phyloP scores from a whole-genome alignment of 2,888 invertebrate species.

The Eristalis intricaria region DNA sequence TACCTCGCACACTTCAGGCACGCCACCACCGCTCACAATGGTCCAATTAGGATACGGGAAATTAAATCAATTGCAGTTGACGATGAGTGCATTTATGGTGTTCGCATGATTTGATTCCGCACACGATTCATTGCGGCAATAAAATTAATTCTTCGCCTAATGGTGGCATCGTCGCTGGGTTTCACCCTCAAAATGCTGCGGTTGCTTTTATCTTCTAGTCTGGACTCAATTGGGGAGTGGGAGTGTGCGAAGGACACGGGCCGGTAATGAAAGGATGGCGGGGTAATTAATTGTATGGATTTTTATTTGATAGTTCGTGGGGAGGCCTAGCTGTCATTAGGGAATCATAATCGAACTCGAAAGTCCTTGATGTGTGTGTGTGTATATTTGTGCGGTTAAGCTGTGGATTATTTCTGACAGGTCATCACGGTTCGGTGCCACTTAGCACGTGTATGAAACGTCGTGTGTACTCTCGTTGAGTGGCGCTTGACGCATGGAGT shows the following conservation, averaged over 20 bases:
- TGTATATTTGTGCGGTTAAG: not conserved
- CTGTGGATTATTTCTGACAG: slow-evolving; percentile 24
- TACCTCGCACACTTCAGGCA: not conserved
- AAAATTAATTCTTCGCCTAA: slow-evolving; percentile 51
- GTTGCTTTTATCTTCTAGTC: slow-evolving; percentile 8
- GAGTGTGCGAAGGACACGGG: slow-evolving; percentile 6
- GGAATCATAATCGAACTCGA: not conserved
- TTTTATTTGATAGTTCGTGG: not conserved
- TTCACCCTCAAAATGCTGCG: not conserved
- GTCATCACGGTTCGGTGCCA: slow-evolving; percentile 7
- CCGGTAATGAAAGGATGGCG: slow-evolving; percentile 47
- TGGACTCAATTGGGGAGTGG: too few relatives aligned
- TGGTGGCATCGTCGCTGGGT: not conserved
- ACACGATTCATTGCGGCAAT: slow-evolving; percentile 65
- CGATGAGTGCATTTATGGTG: slow-evolving; percentile 55
- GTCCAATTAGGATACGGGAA: slow-evolving; percentile 47
- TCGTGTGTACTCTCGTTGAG: not conserved
- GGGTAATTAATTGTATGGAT: slow-evolving; percentile 29
- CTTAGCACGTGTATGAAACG: not conserved
- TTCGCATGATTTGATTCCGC: slow-evolving; percentile 58
- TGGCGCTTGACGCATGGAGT: too few relatives aligned
- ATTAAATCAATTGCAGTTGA: slow-evolving; percentile 52
- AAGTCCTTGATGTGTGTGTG: not conserved
- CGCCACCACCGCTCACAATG: slow-evolving; percentile 36
- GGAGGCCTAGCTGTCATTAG: slow-evolving; percentile 13